Percentiles rank a stretch among this genome's conserved stretches.
phyloP scores from a whole-genome alignment of 2,888 invertebrate species.

The Ichneumoninae sp. region DNA sequence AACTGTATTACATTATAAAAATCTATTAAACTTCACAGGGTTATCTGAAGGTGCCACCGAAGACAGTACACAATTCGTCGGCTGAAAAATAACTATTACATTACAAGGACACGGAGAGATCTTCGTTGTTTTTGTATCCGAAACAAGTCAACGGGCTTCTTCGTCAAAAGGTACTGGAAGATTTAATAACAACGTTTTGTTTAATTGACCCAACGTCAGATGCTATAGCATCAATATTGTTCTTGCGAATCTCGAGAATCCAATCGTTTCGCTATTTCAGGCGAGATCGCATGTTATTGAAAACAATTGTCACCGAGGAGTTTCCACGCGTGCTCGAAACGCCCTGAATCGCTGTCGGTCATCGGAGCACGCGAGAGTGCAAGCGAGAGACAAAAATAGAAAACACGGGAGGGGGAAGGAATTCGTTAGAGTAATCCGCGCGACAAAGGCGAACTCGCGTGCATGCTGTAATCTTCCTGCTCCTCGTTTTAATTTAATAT shows the following conservation, averaged over 20 bases:
- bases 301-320: constrained; percentile 6
- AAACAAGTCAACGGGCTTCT: neutral
- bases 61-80: no score
- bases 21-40: no score
- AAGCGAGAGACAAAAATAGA: constrained; percentile 62
- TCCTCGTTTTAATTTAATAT: constrained; percentile 32
- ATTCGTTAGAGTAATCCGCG: constrained; percentile 26
- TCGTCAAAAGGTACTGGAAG: neutral
- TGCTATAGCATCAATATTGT: neutral
- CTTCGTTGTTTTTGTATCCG: no score
- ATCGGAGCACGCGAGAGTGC: constrained; percentile 51
- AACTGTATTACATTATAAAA: no score
- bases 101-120: no score
- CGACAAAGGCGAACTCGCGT: constrained; percentile 27
- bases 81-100: no score
- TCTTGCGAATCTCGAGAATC: neutral
- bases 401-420: constrained; percentile 39
- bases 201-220: neutral
- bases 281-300: neutral
- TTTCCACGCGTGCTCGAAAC: constrained; percentile 54
- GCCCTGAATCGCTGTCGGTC: constrained; percentile 58
- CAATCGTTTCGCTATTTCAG: neutral
- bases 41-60: no score
- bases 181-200: neutral
- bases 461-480: constrained; percentile 36